Percentiles rank a stretch among this genome's conserved stretches.
Evolutionary conservation across 2,113 vertebrate genomes (phyloP).

Genomic region (Petroica traversi): DNA sequence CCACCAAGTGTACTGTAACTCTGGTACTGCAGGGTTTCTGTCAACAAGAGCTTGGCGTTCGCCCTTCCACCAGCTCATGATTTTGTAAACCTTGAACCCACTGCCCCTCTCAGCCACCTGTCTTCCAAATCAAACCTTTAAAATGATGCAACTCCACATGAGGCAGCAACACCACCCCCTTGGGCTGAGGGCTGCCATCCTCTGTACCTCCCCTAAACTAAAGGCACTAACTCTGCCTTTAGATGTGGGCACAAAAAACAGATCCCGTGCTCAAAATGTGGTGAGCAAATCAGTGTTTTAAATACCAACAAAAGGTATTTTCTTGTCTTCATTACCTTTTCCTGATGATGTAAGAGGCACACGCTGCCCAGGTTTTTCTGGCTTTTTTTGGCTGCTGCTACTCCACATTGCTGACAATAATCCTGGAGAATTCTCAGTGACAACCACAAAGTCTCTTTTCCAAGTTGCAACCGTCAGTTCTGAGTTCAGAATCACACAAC

Average conservation of each 20-base stretch:
- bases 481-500: not conserved
- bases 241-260: not conserved
- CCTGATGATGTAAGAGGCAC: not conserved
- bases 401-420: not conserved
- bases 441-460: not conserved
- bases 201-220: not conserved
- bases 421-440: not conserved
- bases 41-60: not conserved
- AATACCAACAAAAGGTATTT: not conserved
- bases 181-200: not conserved
- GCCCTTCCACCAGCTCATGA: not conserved
- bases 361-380: not conserved
- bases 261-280: accelerated
- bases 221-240: not conserved
- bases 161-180: accelerated
- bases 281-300: not conserved
- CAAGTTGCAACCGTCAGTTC: not conserved
- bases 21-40: not conserved
- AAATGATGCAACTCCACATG: not conserved
- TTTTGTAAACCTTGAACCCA: not conserved
- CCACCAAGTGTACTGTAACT: not conserved
- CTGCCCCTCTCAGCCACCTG: not conserved
- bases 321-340: not conserved
- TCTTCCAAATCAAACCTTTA: not conserved
- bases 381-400: not conserved